phyloP scores from a whole-genome alignment of 2,888 invertebrate genomes.

The Acrocyrtus sp. region DNA sequence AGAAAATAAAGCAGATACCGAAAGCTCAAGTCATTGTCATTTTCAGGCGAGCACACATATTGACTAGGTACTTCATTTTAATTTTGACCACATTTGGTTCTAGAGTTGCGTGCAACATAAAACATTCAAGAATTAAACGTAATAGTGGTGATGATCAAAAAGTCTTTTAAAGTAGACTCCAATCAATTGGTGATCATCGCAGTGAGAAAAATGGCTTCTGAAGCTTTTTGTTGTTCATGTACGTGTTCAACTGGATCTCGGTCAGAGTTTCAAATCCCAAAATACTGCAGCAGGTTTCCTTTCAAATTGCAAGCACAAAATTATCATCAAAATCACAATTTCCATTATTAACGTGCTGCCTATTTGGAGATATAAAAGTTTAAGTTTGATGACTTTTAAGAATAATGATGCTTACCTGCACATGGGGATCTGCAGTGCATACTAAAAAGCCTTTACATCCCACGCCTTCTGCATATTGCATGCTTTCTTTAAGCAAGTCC shows the following conservation, averaged over 20 bases:
- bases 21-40: no score
- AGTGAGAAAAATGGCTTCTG: conserved; percentile 34
- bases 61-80: no score
- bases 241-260: conserved; percentile 26
- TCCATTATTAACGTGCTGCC: no score
- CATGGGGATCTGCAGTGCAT: conserved; percentile 25
- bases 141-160: no score
- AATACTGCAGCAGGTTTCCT: conserved; percentile 36
- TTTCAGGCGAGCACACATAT: no score
- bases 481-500: conserved; percentile 31
- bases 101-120: no score
- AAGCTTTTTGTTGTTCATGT: conserved; percentile 30
- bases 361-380: no score
- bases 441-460: conserved; percentile 24
- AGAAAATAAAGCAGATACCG: no score
- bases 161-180: conserved; percentile 19
- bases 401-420: conserved; percentile 22
- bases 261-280: conserved; percentile 23
- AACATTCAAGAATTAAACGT: no score
- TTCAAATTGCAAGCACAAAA: neutral
- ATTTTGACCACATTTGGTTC: no score
- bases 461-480: conserved; percentile 8
- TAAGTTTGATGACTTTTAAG: no score
- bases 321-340: no score
- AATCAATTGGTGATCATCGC: conserved; percentile 35